Base-by-base conservation (phyloP, 2,113 vertebrate genomes). In the Chaenogobius annularis region DNA sequence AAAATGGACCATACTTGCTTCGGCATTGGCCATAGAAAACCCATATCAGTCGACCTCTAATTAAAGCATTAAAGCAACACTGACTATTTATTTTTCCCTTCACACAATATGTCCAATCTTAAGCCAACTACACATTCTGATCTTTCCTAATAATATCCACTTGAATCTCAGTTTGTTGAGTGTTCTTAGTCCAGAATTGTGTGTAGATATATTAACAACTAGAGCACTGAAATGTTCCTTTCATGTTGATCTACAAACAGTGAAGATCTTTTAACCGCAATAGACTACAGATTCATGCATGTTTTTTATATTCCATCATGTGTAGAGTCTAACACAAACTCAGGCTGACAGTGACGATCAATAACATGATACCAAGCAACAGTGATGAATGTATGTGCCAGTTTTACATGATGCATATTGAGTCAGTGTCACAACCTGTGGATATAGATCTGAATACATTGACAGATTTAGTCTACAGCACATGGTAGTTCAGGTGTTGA, bases 381-480 rank as follows among this genome's bases (percentile, higher is more conserved):
- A 73, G 68, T 68, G 78, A 77, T 65, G 56, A 72, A 85, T 47
- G 72, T 74, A 77, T 79, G 67, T 43, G 68, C 61, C 10, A 22
- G 47, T 44, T 66, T 66, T 66, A 66, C 54, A 72, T 65, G 68
- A 54, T 5, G 1, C 35, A 69, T 72, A 66, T 73, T 71, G 43
- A 62, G 13, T 26, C 61, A 47, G 78, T 77, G 65, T 56, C 47
- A 62, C 54, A 69, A 26, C n/a, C 64, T 26, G 46, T 48, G 70
- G 44, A 55, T 22, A 31, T 14, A 52, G 17, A 52, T 9, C 66
- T n/a, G n/a, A 54, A 17, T 40, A 62, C 14, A 59, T n/a, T 14
- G 22, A 47, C 40, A 6, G 1, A 68, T 65, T 9, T 40, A 66
- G 15, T 15, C 10, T 31, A 63, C 66, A 67, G 62, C 35, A 47